Evolutionary conservation across 2,113 vertebrate genomes (phyloP), one percentile per base, ranked within the genome.

Genomic region (Siniperca chuatsi): DNA sequence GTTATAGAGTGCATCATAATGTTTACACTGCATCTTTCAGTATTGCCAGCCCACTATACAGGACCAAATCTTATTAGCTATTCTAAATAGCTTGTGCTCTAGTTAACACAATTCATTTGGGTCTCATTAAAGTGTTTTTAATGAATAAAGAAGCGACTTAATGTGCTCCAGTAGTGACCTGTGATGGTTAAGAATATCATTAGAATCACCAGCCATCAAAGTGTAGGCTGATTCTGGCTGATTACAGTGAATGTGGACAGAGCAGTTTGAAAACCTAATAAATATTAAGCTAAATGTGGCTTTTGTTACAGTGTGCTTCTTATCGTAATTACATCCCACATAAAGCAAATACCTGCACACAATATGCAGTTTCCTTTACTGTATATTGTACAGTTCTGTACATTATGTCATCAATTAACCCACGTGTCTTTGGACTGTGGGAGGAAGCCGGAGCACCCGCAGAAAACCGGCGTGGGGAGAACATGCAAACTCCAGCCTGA

Each of bases 41-140:
- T 78, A 44, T 55, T 4, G 48, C 62, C 85, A 76, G 78, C 82
- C 67, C 87, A 68, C 75, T 8, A 78, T 68, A 64, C 62, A 62
- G 18, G 62, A 44, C 50, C 52, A 50, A 71, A 83, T 81, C 79
- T 57, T 82, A 82, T 92, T 89, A 84, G 71, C 66, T 81, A 86
- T 83, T 93, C 74, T 57, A 29, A 88, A 88, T 83, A 83, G 80
- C 87, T 87, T 40, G 35, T 88, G 88, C 84, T 91, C 89, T 78
- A 87, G 79, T 95, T 94, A 89, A 88, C 71, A 85, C 79, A 84
- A 91, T 81, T 90, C 90, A 90, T 87, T 69, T 64, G 89, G 87
- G 92, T 79, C 91, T 94, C 90, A 90, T 94, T 94, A 94, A 84
- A 89, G 78, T 65, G 61, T 87, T 92, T 88, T 86, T 90, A 87